These are phyloP conservation scores for Geodia barretti DNA, from an alignment of 37 sponge, comb jelly and placozoan genomes.

Conservation along the genomic window DNA sequence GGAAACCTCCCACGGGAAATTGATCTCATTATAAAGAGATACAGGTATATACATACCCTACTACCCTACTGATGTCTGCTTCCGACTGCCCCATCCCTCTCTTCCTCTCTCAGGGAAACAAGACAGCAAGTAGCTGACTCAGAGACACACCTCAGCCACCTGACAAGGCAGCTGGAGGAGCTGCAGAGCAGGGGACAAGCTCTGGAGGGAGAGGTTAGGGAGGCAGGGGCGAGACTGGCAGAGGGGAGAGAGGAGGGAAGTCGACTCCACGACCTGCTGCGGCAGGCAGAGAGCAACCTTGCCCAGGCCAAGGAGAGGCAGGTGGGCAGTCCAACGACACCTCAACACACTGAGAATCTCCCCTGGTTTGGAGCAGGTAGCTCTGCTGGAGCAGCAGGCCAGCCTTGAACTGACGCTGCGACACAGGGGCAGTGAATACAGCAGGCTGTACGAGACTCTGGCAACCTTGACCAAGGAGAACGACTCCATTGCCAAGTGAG, in stretches of 20 bases:
- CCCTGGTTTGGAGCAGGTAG: neutral
- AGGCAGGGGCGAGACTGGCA: neutral
- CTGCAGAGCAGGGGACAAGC: neutral
- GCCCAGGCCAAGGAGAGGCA: conserved; percentile 51
- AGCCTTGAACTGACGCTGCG: conserved; percentile 60
- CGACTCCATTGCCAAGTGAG: conserved; percentile 24
- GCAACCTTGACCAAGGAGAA: conserved; percentile 60
- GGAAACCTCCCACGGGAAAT: conserved; percentile 59
- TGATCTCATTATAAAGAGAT: no score
- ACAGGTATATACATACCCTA: no score
- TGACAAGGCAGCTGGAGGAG: conserved; percentile 14
- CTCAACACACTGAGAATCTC: no score
- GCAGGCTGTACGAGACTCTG: conserved; percentile 35
- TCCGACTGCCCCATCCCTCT: neutral
- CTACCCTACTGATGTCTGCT: no score
- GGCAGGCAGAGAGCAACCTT: conserved; percentile 17
- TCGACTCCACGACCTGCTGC: conserved; percentile 13
- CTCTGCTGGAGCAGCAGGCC: conserved; percentile 25
- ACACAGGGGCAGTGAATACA: conserved; percentile 49
- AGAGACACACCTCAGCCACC: conserved; percentile 4
- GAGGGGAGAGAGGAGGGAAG: neutral
- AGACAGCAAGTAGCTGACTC: neutral
- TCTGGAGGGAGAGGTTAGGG: neutral
- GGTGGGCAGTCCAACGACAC: no score
- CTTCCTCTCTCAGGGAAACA: conserved; percentile 14